These are phyloP conservation scores for Brachycybe producta DNA, from an alignment of 2,888 invertebrate genomes.

Conservation along the genomic window DNA sequence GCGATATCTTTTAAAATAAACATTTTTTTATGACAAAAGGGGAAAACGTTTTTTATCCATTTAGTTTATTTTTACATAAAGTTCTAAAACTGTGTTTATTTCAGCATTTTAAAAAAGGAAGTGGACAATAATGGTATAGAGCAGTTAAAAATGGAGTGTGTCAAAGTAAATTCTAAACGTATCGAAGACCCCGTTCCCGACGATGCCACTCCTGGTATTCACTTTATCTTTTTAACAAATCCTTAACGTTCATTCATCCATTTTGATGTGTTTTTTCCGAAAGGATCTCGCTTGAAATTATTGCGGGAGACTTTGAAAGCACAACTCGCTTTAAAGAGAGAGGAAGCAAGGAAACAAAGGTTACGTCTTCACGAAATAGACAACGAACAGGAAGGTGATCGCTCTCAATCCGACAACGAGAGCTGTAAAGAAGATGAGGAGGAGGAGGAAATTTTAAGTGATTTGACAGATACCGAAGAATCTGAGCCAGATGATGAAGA, in stretches of 20 bases:
- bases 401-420: slow-evolving; percentile 32
- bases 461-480: slow-evolving; percentile 29
- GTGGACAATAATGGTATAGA: slow-evolving; percentile 29
- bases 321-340: slow-evolving; percentile 55
- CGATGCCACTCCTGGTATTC: neutral
- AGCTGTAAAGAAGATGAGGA: slow-evolving; percentile 33
- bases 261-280: slow-evolving; percentile 40
- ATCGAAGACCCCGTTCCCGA: slow-evolving; percentile 23
- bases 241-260: too few relatives aligned
- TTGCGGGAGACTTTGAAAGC: slow-evolving; percentile 55
- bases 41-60: too few relatives aligned
- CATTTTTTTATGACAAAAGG: too few relatives aligned
- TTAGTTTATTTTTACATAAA: too few relatives aligned
- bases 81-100: slow-evolving; percentile 19
- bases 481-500: slow-evolving; percentile 27
- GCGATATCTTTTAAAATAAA: too few relatives aligned
- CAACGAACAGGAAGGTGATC: slow-evolving; percentile 32
- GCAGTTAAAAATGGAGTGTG: slow-evolving; percentile 29
- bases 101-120: slow-evolving; percentile 33
- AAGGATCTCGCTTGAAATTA: slow-evolving; percentile 56
- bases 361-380: slow-evolving; percentile 38
- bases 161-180: slow-evolving; percentile 28
- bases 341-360: slow-evolving; percentile 54
- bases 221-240: neutral
- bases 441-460: slow-evolving; percentile 35